Evolutionary conservation across 2,113 vertebrate genomes (phyloP), one percentile per base, ranked within the genome.

Genomic region (Menidia beryllina): DNA sequence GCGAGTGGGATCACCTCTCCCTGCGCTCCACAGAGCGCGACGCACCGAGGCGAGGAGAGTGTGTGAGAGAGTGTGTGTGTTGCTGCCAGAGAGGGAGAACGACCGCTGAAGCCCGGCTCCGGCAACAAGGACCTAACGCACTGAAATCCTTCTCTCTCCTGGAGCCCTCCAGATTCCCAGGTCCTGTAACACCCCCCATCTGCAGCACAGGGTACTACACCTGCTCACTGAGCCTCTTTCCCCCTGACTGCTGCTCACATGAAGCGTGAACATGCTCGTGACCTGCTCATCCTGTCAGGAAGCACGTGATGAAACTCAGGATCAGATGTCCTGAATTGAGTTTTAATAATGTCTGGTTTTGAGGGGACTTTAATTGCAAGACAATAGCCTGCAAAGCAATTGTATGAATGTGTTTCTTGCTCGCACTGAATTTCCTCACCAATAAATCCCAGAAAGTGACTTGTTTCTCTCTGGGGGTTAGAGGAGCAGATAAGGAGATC

Each of bases 101-200:
- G 36, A 81, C 63, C 77, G 79, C 47, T 75, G 75, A 72, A 84
- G 78, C 69, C 43, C 59, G 1, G 51, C 71, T 83, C 38, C 50
- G 79, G 77, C 82, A 47, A 59, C 66, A 80, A 84, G 81, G 82
- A 88, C 80, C 81, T 62, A 79, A 82, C 54, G 27, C 76, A 84
- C 85, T 65, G 72, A 86, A 62, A 84, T 87, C 72, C 88, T 49
- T 72, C 79, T 88, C 48, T 67, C 85, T 60, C 83, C 52, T 17
- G 3, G 88, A 53, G 77, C 83, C 87, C 72, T 84, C 60, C 56
- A 55, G 68, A 57, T 84, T 85, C 56, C n/a, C 80, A 94, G 86
- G 91, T 91, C 86, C 88, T 90, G 69, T 66, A 81, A 83, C 78
- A 86, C 93, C 81, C 91, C 86, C 87, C 87, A 20, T 81, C 66